phyloP scores from a whole-genome alignment of 2,888 invertebrate species.

The Calliphora vomitoria region DNA sequence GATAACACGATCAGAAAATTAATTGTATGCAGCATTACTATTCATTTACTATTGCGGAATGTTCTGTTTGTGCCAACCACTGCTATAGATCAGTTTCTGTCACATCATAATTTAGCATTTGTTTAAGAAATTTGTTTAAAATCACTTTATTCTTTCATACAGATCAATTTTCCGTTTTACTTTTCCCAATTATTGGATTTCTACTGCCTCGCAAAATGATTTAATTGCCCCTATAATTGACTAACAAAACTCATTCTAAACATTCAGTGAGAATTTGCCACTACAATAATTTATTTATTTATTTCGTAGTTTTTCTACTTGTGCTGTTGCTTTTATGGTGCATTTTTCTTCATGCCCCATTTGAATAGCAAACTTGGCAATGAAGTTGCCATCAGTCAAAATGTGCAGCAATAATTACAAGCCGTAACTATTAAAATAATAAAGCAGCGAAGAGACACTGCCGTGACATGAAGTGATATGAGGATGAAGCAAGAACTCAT shows the following conservation, averaged over 20 bases:
- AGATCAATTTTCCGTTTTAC: neutral
- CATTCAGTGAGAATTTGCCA: constrained; percentile 22
- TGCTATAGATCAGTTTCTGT: too few species aligned
- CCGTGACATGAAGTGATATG: constrained; percentile 45
- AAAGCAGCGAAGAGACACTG: constrained; percentile 46
- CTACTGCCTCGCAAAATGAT: neutral
- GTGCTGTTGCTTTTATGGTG: neutral
- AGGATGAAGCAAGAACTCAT: constrained; percentile 25
- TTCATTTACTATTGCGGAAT: too few species aligned
- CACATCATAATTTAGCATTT: too few species aligned
- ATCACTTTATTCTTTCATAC: too few species aligned
- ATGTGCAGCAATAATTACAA: constrained; percentile 80
- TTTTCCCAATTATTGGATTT: neutral
- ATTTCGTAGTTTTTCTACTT: neutral
- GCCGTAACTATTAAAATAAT: constrained; percentile 75
- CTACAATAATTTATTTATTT: constrained; percentile 25
- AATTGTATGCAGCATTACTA: too few species aligned
- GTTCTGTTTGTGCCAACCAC: too few species aligned
- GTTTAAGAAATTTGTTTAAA: too few species aligned
- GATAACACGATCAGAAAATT: too few species aligned
- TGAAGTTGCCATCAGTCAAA: constrained; percentile 79
- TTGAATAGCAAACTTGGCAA: constrained; percentile 78
- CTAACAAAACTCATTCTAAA: neutral
- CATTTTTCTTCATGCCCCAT: constrained; percentile 78
- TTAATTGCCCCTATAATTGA: constrained; percentile 42